These are phyloP conservation scores for Agriopis leucophaearia DNA, from an alignment of 2,888 invertebrate species.

Conservation along the genomic window DNA sequence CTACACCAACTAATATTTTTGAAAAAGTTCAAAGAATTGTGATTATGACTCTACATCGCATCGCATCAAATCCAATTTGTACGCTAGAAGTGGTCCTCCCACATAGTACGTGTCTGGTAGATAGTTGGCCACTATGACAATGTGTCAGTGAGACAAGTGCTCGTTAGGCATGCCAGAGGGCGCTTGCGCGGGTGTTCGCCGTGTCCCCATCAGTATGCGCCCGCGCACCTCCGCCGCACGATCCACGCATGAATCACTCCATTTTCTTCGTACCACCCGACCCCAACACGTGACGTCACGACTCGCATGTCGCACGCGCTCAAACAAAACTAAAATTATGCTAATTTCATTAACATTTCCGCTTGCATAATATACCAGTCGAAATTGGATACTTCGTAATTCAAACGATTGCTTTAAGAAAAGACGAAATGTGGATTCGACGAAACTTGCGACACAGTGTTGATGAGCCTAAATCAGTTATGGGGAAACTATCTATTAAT, in stretches of 20 bases:
- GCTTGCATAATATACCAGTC: constrained; percentile 57
- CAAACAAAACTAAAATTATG: constrained; percentile 73
- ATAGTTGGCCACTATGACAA: constrained; percentile 54
- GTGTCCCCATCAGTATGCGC: constrained; percentile 79
- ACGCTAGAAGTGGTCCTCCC: constrained; percentile 35
- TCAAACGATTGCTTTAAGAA: not conserved
- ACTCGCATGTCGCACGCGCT: constrained; percentile 77
- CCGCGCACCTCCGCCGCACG: constrained; percentile 77
- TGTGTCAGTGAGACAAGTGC: constrained; percentile 67
- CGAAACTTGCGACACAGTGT: constrained; percentile 15
- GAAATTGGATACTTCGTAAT: constrained; percentile 34
- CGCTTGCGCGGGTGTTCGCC: constrained; percentile 49
- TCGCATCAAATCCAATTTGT: constrained; percentile 5
- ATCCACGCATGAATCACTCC: constrained; percentile 80
- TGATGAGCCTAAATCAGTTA: constrained; percentile 24
- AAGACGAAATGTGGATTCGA: constrained; percentile 13
- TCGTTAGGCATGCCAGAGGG: constrained; percentile 72
- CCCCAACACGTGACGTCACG: constrained; percentile 80
- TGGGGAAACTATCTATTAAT: constrained; percentile 42
- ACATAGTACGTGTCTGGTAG: constrained; percentile 48
- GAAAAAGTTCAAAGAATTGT: not conserved
- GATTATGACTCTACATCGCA: not conserved
- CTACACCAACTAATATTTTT: not conserved
- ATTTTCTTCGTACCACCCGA: constrained; percentile 63
- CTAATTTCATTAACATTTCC: constrained; percentile 70